These are phyloP conservation scores for Agrypnia vestita DNA, from an alignment of 1,140 invertebrate species.

Conservation along the genomic window DNA sequence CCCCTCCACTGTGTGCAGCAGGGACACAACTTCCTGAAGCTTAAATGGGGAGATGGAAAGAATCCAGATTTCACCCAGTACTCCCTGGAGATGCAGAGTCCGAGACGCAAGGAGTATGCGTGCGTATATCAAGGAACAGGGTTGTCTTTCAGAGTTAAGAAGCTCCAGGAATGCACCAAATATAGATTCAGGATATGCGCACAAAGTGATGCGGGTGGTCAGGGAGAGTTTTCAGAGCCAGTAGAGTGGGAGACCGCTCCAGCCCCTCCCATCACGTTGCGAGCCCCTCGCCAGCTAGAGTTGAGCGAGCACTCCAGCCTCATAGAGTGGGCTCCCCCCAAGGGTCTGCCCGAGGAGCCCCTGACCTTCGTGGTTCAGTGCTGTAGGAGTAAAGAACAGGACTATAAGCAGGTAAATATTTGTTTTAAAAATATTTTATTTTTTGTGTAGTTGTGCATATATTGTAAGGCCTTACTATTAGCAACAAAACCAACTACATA, in stretches of 20 bases:
- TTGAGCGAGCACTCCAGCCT: constrained; percentile 65
- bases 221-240: constrained; percentile 83
- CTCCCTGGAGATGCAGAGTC: constrained; percentile 84
- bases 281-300: constrained; percentile 76
- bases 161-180: constrained; percentile 83
- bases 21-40: constrained; percentile 86
- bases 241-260: constrained; percentile 81
- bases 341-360: constrained; percentile 74
- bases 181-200: constrained; percentile 90
- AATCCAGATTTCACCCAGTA: constrained; percentile 82
- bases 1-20: constrained; percentile 80
- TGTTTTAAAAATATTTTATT: not conserved
- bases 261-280: constrained; percentile 85
- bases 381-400: constrained; percentile 75
- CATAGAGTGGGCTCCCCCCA: constrained; percentile 74
- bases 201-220: constrained; percentile 84
- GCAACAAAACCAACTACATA: no score
- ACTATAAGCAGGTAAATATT: constrained; percentile 74
- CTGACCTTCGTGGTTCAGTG: constrained; percentile 81
- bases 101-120: constrained; percentile 79
- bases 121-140: constrained; percentile 85
- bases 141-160: constrained; percentile 84
- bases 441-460: not conserved
- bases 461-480: no score
- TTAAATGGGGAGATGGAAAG: constrained; percentile 86